phyloP scores from a whole-genome alignment of 2,797 vertebrate species.

The Huso huso region DNA sequence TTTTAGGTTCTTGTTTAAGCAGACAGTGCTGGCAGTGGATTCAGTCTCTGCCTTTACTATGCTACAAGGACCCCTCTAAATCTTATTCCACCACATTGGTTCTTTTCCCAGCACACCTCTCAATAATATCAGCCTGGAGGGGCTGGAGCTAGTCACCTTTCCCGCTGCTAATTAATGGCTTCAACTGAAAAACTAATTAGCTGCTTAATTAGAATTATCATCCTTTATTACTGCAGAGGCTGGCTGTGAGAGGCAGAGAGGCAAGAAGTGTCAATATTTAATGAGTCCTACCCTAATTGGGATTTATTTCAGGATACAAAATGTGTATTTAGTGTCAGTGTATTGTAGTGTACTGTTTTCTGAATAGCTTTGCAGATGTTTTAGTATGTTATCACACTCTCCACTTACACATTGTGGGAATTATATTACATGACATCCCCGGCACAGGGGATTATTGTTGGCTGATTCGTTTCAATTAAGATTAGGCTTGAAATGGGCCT shows the following conservation, averaged over 20 bases:
- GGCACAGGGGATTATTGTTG: conserved; percentile 42
- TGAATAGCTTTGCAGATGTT: not conserved
- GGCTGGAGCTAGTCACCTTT: conserved; percentile 13
- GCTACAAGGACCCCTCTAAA: too few relatives aligned
- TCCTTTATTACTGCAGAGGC: conserved; percentile 46
- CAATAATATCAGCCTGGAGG: not conserved
- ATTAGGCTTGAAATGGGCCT: conserved; percentile 28
- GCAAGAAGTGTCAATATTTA: conserved; percentile 45
- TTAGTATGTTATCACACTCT: not conserved
- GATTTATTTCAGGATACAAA: conserved; percentile 25
- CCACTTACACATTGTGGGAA: not conserved
- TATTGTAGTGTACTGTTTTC: not conserved
- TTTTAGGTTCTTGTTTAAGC: too few relatives aligned
- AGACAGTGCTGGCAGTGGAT: too few relatives aligned
- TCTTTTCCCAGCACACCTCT: not conserved
- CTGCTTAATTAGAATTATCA: conserved; percentile 71
- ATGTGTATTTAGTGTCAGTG: conserved; percentile 39
- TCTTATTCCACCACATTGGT: not conserved
- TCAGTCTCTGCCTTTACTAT: too few relatives aligned
- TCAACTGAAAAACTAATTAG: conserved; percentile 66
- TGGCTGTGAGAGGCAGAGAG: conserved; percentile 38
- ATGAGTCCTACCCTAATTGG: conserved; percentile 38
- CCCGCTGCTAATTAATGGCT: conserved; percentile 60
- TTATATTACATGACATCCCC: conserved; percentile 32
- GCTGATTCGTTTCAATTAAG: conserved; percentile 39